Evolutionary conservation across 2,797 vertebrate genomes (phyloP).

Genomic region (Cryptoprocta ferox): DNA sequence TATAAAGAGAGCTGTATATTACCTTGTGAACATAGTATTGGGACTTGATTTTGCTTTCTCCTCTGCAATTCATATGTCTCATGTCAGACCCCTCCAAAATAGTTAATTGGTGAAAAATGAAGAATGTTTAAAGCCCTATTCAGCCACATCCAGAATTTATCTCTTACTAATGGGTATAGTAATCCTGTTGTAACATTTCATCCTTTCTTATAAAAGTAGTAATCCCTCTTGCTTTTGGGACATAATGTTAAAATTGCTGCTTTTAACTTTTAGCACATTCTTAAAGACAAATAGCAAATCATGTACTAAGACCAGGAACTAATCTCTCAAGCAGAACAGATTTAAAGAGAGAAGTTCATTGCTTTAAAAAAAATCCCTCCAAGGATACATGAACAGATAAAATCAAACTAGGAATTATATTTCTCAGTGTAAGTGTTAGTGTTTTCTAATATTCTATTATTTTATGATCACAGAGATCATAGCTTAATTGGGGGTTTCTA

Average conservation of each 20-base stretch:
- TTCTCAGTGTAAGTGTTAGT: neutral
- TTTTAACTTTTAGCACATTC: slow-evolving; percentile 18
- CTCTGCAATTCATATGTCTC: neutral
- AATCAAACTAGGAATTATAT: neutral
- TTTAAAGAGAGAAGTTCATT: neutral
- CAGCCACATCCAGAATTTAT: neutral
- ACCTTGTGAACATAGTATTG: neutral
- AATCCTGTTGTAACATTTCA: neutral
- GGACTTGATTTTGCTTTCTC: neutral
- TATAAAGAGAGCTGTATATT: neutral
- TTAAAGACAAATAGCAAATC: neutral
- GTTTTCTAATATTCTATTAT: neutral
- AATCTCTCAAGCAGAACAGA: slow-evolving; percentile 14
- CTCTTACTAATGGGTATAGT: neutral
- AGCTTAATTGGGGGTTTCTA: neutral
- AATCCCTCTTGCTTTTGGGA: neutral
- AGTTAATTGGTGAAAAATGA: neutral
- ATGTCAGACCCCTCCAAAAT: neutral
- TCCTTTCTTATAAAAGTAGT: neutral
- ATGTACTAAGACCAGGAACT: neutral
- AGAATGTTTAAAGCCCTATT: neutral
- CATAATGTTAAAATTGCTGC: neutral
- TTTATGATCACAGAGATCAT: neutral
- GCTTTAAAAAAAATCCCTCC: neutral
- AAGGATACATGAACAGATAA: neutral